Base-by-base conservation (phyloP, 2,888 invertebrate species). In the Chirona hameri region DNA sequence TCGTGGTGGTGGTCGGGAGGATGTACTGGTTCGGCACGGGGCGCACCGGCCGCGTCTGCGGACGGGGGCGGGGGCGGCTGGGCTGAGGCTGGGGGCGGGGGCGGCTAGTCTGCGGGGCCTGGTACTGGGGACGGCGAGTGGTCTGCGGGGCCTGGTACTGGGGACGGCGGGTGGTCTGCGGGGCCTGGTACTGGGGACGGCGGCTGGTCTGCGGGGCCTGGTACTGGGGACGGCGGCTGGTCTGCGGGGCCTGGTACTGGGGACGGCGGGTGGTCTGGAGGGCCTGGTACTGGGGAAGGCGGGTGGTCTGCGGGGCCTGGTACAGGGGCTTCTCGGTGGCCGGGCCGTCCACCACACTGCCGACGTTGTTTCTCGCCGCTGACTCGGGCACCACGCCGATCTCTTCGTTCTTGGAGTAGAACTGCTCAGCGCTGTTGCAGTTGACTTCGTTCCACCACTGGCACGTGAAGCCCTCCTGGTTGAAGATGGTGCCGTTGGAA, bases 391-490 rank as follows among this genome's bases (percentile, higher is more conserved):
- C 84, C 12, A 83, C 79, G 31, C 87, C 87, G 84, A 89, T 89
- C 72, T 90, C 88, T 1, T 86, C 86, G 79, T 90, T 90, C 83
- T 89, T 89, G 48, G 86, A 87, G 84, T 88, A 89, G 84, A 89
- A 89, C 83, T 89, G 87, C 83, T 88, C 87, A 4, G 91, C 89
- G 52, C 89, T 87, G 60, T 89, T 88, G 85, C 92, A 92, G 84
- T 91, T 90, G 0, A 92, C 92, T 85, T 91, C 91, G 88, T 90
- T 91, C 92, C 92, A 92, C 92, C 92, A 92, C 86, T 92, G 92
- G 85, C 92, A 92, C 3, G 92, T 92, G 83, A 91, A 89, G 4
- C 92, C 89, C 81, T 91, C 91, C 87, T 92, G 92, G 86, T 92
- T 92, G 87, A 93, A 93, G 39, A 92, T 88, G 18, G 92, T 92